Conservation (phyloP, 2,888 invertebrate genomes). For the Torymus tubicola region DNA sequence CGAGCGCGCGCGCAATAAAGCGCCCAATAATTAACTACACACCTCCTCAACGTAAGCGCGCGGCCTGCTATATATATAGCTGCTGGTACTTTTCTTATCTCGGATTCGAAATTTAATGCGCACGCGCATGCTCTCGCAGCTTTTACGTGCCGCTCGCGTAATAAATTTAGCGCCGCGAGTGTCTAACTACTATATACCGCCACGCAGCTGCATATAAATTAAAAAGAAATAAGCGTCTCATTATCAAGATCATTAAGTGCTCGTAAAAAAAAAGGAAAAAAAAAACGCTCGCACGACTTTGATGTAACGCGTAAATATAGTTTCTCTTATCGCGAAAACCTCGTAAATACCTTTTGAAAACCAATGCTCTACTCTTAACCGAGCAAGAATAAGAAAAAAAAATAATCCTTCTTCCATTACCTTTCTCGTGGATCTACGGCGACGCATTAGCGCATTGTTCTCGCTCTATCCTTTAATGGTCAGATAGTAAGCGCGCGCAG, state of each 20-base stretch:
- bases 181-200: background rate
- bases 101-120: background rate
- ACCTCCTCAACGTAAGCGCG: background rate
- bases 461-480: constrained; percentile 49
- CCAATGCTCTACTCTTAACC: background rate
- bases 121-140: too few species aligned
- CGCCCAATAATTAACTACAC: background rate
- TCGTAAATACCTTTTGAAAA: constrained; percentile 25
- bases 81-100: too few species aligned
- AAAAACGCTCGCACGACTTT: too few species aligned
- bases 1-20: too few species aligned
- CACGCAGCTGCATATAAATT: background rate
- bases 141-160: background rate
- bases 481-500: constrained; percentile 22
- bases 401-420: too few species aligned
- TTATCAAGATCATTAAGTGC: background rate
- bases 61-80: too few species aligned
- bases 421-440: too few species aligned
- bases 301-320: too few species aligned
- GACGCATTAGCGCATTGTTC: constrained; percentile 40
- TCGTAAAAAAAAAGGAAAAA: background rate
- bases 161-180: constrained; percentile 12
- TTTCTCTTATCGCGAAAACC: background rate
- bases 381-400: too few species aligned
- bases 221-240: constrained; percentile 8